phyloP scores from a whole-genome alignment of 1,140 invertebrate species.

The Sarcophaga peregrina region DNA sequence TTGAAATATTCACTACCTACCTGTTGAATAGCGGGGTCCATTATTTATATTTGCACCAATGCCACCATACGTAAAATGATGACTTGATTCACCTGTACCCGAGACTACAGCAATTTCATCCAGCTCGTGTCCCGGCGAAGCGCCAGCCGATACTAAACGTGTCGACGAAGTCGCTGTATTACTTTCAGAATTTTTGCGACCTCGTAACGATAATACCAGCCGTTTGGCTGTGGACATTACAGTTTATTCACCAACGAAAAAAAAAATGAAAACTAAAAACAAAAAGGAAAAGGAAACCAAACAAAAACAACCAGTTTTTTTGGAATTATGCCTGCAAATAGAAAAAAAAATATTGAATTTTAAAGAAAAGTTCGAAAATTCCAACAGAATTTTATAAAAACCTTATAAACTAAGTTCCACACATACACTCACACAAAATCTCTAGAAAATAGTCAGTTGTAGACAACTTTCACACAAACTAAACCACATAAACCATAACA shows the following conservation, averaged over 20 bases:
- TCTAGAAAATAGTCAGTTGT: too few relatives aligned
- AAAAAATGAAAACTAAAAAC: neutral
- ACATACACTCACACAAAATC: too few relatives aligned
- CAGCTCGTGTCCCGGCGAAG: slow-evolving; percentile 75
- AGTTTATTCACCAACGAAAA: slow-evolving; percentile 11
- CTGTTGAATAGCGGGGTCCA: slow-evolving; percentile 76
- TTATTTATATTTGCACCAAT: slow-evolving; percentile 65
- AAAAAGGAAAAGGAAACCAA: neutral
- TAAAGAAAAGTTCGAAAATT: too few relatives aligned
- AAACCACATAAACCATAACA: too few relatives aligned
- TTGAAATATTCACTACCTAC: too few relatives aligned
- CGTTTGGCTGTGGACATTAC: slow-evolving; percentile 76
- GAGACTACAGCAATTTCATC: slow-evolving; percentile 83
- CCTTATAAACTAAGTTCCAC: too few relatives aligned
- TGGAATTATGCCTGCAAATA: too few relatives aligned
- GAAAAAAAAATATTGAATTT: too few relatives aligned
- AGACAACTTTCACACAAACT: too few relatives aligned
- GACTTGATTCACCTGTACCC: slow-evolving; percentile 70
- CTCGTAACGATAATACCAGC: slow-evolving; percentile 75
- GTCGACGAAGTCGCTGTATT: slow-evolving; percentile 67
- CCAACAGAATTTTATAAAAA: too few relatives aligned
- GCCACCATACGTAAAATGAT: slow-evolving; percentile 74
- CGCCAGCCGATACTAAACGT: slow-evolving; percentile 68
- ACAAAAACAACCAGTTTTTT: neutral
- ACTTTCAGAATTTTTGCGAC: slow-evolving; percentile 68